These are phyloP conservation scores for Narcine bancroftii DNA, from an alignment of 2,113 vertebrate species.

Conservation along the genomic window DNA sequence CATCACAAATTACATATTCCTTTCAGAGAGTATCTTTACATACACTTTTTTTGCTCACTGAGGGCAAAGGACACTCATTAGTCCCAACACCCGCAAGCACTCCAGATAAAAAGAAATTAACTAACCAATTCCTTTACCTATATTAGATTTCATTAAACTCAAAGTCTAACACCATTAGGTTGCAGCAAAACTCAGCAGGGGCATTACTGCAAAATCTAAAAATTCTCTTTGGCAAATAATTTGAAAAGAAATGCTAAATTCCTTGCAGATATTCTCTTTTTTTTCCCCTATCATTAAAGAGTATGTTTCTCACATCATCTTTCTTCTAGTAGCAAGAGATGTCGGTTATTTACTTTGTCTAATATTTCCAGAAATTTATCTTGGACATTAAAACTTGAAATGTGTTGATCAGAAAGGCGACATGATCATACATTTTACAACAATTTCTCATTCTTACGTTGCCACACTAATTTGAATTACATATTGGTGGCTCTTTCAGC, in stretches of 20 bases:
- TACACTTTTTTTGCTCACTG: slow-evolving; percentile 45
- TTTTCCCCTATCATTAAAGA: not conserved
- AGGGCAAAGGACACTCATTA: slow-evolving; percentile 63
- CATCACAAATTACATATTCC: slow-evolving; percentile 15
- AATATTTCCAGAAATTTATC: not conserved
- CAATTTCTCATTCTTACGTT: not conserved
- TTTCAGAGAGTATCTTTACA: slow-evolving; percentile 37
- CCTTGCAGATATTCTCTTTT: not conserved
- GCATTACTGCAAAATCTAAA: slow-evolving; percentile 38
- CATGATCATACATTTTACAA: not conserved
- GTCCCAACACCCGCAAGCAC: slow-evolving; percentile 59
- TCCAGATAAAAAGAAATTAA: slow-evolving; percentile 60
- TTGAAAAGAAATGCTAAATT: not conserved
- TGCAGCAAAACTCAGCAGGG: slow-evolving; percentile 42
- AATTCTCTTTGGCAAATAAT: not conserved
- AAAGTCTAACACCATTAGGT: slow-evolving; percentile 50
- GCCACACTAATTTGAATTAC: not conserved
- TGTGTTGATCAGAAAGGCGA: not conserved
- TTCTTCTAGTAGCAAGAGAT: not conserved
- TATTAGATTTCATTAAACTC: slow-evolving; percentile 71
- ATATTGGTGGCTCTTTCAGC: too few relatives aligned
- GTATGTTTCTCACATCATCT: not conserved
- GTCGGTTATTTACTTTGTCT: not conserved
- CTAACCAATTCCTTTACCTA: slow-evolving; percentile 55
- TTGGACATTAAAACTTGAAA: not conserved